Conservation (phyloP, 2,888 invertebrate genomes). For the Notodonta dromedarius region DNA sequence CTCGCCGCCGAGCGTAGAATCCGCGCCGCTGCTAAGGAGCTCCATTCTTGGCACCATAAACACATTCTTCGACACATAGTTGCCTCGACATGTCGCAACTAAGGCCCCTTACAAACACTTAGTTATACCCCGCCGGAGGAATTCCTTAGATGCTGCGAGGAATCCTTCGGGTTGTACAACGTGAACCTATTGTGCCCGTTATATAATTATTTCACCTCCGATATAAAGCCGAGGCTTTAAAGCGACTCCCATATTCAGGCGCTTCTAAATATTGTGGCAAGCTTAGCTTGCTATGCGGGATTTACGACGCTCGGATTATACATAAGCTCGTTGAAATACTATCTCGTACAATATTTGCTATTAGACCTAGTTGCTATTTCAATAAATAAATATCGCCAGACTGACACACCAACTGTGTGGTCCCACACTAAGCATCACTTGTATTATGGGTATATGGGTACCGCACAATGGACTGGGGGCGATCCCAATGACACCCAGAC, state of each 20-base stretch:
- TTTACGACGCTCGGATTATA: conserved; percentile 68
- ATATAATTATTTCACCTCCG: conserved; percentile 69
- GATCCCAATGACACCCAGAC: too few relatives aligned
- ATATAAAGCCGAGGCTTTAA: conserved; percentile 61
- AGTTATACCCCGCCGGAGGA: conserved; percentile 62
- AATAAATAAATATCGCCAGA: not conserved
- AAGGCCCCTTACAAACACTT: conserved; percentile 71
- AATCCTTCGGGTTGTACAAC: conserved; percentile 65
- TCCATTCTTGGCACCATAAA: conserved; percentile 80
- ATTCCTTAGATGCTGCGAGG: conserved; percentile 70
- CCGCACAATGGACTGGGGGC: too few relatives aligned
- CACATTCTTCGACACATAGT: conserved; percentile 83
- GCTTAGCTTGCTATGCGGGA: conserved; percentile 67
- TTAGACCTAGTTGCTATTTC: conserved; percentile 23
- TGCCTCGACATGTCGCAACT: conserved; percentile 73
- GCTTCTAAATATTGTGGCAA: conserved; percentile 65
- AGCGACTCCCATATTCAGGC: conserved; percentile 54
- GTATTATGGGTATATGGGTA: too few relatives aligned
- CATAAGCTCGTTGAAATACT: conserved; percentile 56
- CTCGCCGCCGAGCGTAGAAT: conserved; percentile 39
- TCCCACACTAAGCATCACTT: too few relatives aligned
- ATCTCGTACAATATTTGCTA: conserved; percentile 43
- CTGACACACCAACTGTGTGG: too few relatives aligned
- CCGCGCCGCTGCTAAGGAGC: conserved; percentile 65
- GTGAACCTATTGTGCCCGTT: conserved; percentile 52